phyloP scores from a whole-genome alignment of 2,113 vertebrate species.

The Gila orcuttii region DNA sequence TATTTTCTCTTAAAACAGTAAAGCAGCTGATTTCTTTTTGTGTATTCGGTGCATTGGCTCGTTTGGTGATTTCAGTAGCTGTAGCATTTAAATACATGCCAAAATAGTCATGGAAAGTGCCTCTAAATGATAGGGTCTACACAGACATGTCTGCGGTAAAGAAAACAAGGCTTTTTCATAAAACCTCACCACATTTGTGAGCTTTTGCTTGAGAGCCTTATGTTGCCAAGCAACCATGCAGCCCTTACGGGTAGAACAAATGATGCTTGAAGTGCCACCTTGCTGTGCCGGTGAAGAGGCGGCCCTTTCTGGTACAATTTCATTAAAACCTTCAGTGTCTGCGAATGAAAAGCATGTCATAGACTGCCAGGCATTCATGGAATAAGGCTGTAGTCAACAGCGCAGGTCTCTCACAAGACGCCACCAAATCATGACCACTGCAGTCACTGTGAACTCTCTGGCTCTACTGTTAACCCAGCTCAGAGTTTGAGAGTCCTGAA shows the following conservation, averaged over 20 bases:
- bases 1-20: background rate
- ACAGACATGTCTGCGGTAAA: constrained; percentile 31
- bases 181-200: constrained; percentile 44
- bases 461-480: background rate
- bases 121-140: constrained; percentile 53
- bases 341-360: constrained; percentile 38
- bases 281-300: constrained; percentile 49
- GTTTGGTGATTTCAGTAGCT: background rate
- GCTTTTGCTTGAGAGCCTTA: constrained; percentile 52
- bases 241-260: constrained; percentile 55
- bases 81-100: constrained; percentile 1
- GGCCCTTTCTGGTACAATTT: constrained; percentile 39
- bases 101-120: constrained; percentile 25
- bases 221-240: constrained; percentile 55
- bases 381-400: background rate
- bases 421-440: background rate
- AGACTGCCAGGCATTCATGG: background rate
- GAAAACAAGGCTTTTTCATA: constrained; percentile 33
- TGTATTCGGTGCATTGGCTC: background rate
- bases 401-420: background rate
- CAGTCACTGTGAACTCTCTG: background rate
- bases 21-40: background rate
- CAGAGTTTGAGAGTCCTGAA: background rate
- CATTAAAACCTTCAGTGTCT: constrained; percentile 50
- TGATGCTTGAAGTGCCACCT: constrained; percentile 57